Evolutionary conservation across 1,140 invertebrate species (phyloP).

Genomic region (Macrotrachela quadricornifera): DNA sequence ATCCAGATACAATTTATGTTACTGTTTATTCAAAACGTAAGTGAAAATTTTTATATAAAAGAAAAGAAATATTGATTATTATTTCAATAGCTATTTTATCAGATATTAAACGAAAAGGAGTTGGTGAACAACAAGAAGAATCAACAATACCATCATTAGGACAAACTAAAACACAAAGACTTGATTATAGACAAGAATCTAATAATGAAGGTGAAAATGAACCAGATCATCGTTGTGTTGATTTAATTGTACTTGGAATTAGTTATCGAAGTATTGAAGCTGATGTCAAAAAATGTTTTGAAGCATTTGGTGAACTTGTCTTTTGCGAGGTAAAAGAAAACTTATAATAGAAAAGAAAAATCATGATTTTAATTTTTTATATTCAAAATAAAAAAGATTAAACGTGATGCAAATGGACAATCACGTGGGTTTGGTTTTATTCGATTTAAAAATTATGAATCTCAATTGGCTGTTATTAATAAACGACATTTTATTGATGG

Average conservation of each 20-base stretch:
- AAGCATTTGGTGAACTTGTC: conserved; percentile 33
- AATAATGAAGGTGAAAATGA: no score
- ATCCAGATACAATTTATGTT: conserved; percentile 52
- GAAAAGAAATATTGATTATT: no score
- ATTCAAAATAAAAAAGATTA: no score
- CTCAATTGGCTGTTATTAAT: conserved; percentile 24
- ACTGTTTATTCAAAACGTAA: conserved; percentile 84
- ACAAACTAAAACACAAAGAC: no score
- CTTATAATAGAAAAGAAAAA: no score
- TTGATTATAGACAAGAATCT: no score
- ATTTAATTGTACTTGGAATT: conserved; percentile 64
- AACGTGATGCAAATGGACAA: conserved; percentile 25
- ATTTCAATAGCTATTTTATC: no score
- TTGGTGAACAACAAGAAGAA: no score
- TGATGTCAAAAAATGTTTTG: conserved; percentile 32
- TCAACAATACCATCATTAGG: no score
- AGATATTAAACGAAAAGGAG: no score
- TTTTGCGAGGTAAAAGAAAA: conserved; percentile 29
- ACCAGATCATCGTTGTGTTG: conserved; percentile 43
- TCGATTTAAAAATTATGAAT: conserved; percentile 29
- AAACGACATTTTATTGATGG: conserved; percentile 73
- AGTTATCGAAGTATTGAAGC: conserved; percentile 34
- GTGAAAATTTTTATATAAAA: background rate
- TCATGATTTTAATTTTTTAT: no score
- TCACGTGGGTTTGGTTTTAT: conserved; percentile 36